Evolutionary conservation across 35 echinoderm and acorn worm genomes (phyloP).

Genomic region (Ptychodera flava): DNA sequence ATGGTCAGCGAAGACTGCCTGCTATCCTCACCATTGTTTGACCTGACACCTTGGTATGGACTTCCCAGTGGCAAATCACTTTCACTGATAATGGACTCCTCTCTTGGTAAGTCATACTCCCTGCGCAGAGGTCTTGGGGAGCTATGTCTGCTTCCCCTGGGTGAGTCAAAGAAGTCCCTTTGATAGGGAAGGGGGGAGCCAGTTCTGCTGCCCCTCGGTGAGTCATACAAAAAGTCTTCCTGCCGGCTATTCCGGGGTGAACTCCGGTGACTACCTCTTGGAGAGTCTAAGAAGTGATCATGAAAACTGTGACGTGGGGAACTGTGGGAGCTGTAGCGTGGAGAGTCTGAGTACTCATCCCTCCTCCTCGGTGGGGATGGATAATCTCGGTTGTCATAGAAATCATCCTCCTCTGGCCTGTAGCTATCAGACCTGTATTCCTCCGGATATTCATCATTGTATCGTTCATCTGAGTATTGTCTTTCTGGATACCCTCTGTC

Average conservation of each 20-base stretch:
- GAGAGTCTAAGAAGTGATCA: background rate
- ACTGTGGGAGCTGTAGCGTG: background rate
- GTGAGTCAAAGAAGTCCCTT: background rate
- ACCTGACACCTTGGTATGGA: background rate
- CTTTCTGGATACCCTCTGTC: background rate
- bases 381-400: background rate
- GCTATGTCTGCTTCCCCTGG: background rate
- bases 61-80: background rate
- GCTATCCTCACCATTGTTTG: background rate
- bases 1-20: background rate
- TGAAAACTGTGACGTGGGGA: background rate
- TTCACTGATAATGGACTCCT: background rate
- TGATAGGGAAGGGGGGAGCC: background rate
- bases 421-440: background rate
- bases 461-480: background rate
- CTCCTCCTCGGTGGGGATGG: background rate
- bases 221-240: background rate
- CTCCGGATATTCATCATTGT: background rate
- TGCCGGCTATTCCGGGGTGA: background rate
- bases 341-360: background rate
- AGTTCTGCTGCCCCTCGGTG: background rate
- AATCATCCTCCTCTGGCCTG: background rate
- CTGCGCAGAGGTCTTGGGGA: background rate
- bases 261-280: background rate
- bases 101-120: background rate